These are phyloP conservation scores for Glaucomys volans DNA, from an alignment of 2,113 vertebrate genomes.

Conservation along the genomic window DNA sequence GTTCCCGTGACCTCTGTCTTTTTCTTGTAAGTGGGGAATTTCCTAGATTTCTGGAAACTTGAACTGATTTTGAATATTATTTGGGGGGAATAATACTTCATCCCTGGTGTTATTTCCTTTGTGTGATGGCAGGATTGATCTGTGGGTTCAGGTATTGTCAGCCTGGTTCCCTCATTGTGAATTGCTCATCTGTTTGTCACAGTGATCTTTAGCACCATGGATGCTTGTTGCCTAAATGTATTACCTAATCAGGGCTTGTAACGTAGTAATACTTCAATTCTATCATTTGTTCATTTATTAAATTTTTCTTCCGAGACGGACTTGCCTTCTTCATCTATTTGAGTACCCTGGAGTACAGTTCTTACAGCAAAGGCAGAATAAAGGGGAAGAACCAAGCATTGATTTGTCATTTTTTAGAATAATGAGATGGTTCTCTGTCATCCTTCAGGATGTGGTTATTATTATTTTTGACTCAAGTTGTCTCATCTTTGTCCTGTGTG, in stretches of 20 bases:
- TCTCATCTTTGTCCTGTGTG: not conserved
- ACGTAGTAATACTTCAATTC: not conserved
- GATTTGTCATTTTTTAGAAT: not conserved
- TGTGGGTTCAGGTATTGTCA: not conserved
- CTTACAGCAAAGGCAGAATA: not conserved
- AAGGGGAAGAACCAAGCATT: not conserved
- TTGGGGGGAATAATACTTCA: not conserved
- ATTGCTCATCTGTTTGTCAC: not conserved
- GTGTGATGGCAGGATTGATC: not conserved
- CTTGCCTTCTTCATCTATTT: not conserved
- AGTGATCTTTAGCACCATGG: not conserved
- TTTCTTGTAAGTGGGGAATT: not conserved
- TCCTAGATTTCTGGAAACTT: not conserved
- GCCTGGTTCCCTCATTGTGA: not conserved
- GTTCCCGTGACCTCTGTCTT: not conserved
- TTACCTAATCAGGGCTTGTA: not conserved
- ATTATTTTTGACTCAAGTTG: not conserved
- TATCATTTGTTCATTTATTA: not conserved
- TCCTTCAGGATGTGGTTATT: not conserved
- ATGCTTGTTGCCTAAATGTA: not conserved
- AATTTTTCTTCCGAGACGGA: not conserved
- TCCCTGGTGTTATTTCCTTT: accelerated
- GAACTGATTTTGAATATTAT: not conserved
- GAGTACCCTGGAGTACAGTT: not conserved
- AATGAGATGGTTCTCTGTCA: not conserved